A percentile compares a stretch with the other conserved stretches of the same genome.
These are phyloP conservation scores for Poeciliopsis prolifica DNA, from an alignment of 2,113 vertebrate species.

Conservation along the genomic window DNA sequence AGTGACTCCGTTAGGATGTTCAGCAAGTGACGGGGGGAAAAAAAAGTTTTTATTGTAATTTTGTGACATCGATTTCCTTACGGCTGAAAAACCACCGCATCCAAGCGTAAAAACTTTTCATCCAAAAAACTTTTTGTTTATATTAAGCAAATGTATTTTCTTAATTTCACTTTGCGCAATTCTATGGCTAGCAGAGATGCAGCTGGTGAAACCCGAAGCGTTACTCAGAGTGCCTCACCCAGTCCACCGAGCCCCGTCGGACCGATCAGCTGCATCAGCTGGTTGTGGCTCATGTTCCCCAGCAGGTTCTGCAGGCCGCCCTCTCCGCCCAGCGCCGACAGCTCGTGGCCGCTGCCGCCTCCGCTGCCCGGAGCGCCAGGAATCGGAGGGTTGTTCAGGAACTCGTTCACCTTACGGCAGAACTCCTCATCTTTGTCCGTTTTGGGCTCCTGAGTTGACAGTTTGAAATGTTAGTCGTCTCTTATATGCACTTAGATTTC, in stretches of 20 bases:
- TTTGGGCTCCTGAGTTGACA: conserved; percentile 88
- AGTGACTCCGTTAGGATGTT: too few relatives aligned
- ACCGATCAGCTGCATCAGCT: conserved; percentile 98
- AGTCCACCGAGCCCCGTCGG: conserved; percentile 94
- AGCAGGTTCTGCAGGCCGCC: conserved; percentile 97
- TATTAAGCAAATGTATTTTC: too few relatives aligned
- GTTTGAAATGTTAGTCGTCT: neutral
- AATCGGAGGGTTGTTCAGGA: conserved; percentile 95
- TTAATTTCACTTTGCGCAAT: too few relatives aligned
- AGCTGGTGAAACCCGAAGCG: neutral
- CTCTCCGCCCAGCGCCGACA: conserved; percentile 92
- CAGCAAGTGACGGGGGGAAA: too few relatives aligned
- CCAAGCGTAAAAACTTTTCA: too few relatives aligned
- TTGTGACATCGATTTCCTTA: too few relatives aligned
- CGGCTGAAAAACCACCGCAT: too few relatives aligned
- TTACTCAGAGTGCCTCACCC: conserved; percentile 77
- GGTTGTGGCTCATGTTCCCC: conserved; percentile 99
- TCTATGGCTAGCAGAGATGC: too few relatives aligned
- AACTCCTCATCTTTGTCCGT: conserved; percentile 94
- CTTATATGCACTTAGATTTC: neutral
- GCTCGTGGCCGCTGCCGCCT: conserved; percentile 86
- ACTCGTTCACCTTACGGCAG: conserved; percentile 96
- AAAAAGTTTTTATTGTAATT: too few relatives aligned
- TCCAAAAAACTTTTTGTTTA: too few relatives aligned
- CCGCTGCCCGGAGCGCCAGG: conserved; percentile 89